phyloP scores from a whole-genome alignment of 2,797 vertebrate genomes.

The Tadarida brasiliensis region DNA sequence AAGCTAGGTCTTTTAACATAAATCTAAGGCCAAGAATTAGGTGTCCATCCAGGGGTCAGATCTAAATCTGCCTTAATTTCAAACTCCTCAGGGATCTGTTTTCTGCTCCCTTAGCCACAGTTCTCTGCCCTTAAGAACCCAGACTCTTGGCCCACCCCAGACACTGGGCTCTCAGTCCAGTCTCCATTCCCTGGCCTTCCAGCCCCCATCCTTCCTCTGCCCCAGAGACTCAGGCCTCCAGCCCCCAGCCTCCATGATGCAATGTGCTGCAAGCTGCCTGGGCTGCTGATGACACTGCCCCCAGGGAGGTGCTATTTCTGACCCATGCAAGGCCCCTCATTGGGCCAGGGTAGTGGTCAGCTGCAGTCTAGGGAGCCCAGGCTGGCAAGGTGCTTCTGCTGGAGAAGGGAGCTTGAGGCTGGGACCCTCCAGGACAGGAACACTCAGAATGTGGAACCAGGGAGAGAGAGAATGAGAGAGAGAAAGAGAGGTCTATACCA shows the following conservation, averaged over 20 bases:
- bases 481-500: not conserved
- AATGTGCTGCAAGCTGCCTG: conserved; percentile 76
- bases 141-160: not conserved
- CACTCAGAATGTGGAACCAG: not conserved
- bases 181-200: conserved; percentile 41
- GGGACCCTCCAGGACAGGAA: conserved; percentile 14
- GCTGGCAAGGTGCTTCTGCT: conserved; percentile 16
- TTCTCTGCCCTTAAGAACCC: not conserved
- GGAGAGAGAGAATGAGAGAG: not conserved
- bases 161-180: not conserved
- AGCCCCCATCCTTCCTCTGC: conserved; percentile 56
- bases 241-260: conserved; percentile 79
- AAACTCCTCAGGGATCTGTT: conserved; percentile 46
- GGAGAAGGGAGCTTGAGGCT: conserved; percentile 25
- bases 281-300: conserved; percentile 79
- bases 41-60: conserved; percentile 39
- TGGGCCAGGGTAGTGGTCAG: conserved; percentile 49
- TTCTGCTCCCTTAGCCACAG: conserved; percentile 2
- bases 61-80: not conserved
- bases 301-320: conserved; percentile 77
- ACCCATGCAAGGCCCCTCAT: conserved; percentile 66
- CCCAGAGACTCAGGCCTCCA: conserved; percentile 71
- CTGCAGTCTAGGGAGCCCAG: conserved; percentile 15
- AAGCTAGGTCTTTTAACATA: conserved; percentile 8
- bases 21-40: conserved; percentile 36